Evolutionary conservation across 2,113 vertebrate species (phyloP).

Genomic region (Ursus arctos): DNA sequence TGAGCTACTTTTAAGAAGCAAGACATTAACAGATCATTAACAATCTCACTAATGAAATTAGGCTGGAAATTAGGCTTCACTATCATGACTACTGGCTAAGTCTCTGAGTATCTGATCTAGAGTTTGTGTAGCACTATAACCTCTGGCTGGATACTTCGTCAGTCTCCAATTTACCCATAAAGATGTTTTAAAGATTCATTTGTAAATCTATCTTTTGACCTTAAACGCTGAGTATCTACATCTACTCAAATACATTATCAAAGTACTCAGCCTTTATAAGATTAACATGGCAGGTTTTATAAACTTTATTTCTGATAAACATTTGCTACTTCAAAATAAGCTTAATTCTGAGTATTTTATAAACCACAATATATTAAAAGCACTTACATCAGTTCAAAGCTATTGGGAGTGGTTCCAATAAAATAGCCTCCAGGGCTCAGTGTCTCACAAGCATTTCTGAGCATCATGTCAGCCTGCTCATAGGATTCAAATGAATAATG

Average conservation of each 20-base stretch:
- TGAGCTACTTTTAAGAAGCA: conserved; percentile 17
- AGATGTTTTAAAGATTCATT: conserved; percentile 13
- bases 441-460: conserved; percentile 96
- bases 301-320: not conserved
- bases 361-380: conserved; percentile 42
- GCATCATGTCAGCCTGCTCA: conserved; percentile 96
- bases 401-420: conserved; percentile 98
- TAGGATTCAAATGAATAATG: conserved; percentile 98
- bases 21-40: conserved; percentile 22
- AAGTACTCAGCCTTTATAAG: not conserved
- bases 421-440: conserved; percentile 97
- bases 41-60: conserved; percentile 19
- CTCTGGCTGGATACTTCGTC: not conserved
- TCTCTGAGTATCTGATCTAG: not conserved
- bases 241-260: conserved; percentile 33
- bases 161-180: not conserved
- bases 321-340: not conserved
- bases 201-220: conserved; percentile 20
- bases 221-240: not conserved
- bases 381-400: conserved; percentile 96
- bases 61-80: not conserved
- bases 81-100: not conserved
- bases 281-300: not conserved
- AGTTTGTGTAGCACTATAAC: not conserved
- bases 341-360: not conserved